These are phyloP conservation scores for Aldrovandia affinis DNA, from an alignment of 2,797 vertebrate genomes.

Conservation along the genomic window DNA sequence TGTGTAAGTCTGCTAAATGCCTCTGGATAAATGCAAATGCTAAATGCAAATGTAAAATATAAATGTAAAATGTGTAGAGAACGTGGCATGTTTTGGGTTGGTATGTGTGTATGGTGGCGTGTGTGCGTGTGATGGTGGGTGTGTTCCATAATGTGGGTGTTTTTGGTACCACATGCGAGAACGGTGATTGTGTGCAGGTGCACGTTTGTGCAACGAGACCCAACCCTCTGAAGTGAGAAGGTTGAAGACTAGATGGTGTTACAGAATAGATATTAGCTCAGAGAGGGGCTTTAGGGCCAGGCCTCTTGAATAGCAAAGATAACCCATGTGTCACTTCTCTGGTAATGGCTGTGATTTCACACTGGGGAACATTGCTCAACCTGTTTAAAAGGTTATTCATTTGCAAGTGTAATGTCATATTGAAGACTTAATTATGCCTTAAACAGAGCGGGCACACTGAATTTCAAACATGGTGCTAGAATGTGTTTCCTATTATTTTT, in stretches of 20 bases:
- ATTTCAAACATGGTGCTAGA: background rate
- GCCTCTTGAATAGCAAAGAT: background rate
- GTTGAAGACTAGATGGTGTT: background rate
- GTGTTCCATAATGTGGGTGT: background rate
- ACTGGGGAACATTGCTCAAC: slow-evolving; percentile 15
- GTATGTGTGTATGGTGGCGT: background rate
- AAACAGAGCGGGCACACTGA: slow-evolving; percentile 2
- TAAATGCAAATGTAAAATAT: too few relatives aligned
- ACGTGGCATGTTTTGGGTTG: background rate
- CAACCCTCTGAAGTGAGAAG: background rate
- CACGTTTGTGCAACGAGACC: background rate
- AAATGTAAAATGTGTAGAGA: background rate
- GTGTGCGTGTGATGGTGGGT: background rate
- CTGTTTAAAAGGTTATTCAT: slow-evolving; percentile 32
- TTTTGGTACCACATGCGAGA: background rate
- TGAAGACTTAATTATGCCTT: slow-evolving; percentile 27
- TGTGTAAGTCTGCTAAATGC: too few relatives aligned
- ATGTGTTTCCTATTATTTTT: background rate
- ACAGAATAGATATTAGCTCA: background rate
- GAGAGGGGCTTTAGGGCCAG: background rate
- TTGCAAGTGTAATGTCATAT: slow-evolving; percentile 21
- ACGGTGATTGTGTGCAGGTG: background rate
- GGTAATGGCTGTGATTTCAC: slow-evolving; percentile 3
- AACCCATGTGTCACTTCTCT: background rate
- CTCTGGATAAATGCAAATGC: too few relatives aligned